A percentile compares a stretch with the other conserved stretches of the same genome.
Evolutionary conservation across 2,797 vertebrate genomes (phyloP).

Genomic region (Limnodromus scolopaceus): DNA sequence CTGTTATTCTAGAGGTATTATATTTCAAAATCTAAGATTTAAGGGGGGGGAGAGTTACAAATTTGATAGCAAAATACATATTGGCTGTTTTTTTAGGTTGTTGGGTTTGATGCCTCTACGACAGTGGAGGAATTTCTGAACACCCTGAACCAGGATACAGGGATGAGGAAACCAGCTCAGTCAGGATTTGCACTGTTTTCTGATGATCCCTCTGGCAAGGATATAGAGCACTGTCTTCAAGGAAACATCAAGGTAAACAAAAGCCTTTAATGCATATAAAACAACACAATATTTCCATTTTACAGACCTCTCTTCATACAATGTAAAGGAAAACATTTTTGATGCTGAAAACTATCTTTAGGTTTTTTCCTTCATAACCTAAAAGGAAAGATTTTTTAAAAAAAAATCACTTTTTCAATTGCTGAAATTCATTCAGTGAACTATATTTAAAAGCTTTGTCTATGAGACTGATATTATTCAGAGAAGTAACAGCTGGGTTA

Average conservation of each 20-base stretch:
- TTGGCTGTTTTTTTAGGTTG: constrained; percentile 82
- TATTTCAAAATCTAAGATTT: not conserved
- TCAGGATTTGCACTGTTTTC: constrained; percentile 95
- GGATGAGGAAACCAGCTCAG: constrained; percentile 90
- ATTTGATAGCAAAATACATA: not conserved
- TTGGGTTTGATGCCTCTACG: constrained; percentile 96
- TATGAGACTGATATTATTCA: not conserved
- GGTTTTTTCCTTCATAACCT: not conserved
- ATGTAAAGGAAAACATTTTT: not conserved
- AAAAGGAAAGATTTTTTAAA: not conserved
- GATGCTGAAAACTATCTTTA: not conserved
- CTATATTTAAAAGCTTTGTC: constrained; percentile 4
- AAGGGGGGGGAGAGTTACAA: not conserved
- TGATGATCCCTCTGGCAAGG: constrained; percentile 92
- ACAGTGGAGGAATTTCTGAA: constrained; percentile 97
- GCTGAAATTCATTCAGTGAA: not conserved
- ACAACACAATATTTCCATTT: not conserved
- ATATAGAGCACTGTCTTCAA: constrained; percentile 92
- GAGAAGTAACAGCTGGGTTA: not conserved
- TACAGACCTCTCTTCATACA: not conserved
- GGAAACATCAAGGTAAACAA: constrained; percentile 90
- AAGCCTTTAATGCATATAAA: not conserved
- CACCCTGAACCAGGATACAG: constrained; percentile 92
- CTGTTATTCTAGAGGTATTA: not conserved
- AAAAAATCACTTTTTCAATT: not conserved